These are phyloP conservation scores for Drosophila pruinosa DNA, from an alignment of 1,140 invertebrate genomes.

Conservation along the genomic window DNA sequence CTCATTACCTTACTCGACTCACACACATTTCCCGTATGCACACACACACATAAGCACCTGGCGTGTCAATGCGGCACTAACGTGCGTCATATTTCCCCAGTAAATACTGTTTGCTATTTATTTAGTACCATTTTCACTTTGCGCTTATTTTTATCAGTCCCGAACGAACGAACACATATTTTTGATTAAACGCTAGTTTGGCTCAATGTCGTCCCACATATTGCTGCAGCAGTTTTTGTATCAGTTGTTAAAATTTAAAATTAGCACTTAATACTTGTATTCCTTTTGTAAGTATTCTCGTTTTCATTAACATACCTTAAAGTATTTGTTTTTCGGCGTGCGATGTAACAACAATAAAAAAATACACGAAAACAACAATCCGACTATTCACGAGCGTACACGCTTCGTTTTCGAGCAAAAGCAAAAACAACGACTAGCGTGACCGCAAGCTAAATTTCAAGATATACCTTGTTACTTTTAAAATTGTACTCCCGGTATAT, in stretches of 20 bases:
- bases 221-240: background rate
- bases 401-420: conserved; percentile 29
- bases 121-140: conserved; percentile 46
- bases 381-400: conserved; percentile 18
- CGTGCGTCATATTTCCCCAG: conserved; percentile 43
- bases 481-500: too few relatives aligned
- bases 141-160: conserved; percentile 43
- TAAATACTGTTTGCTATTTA: conserved; percentile 40
- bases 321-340: conserved; percentile 42
- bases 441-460: too few relatives aligned
- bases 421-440: conserved; percentile 41
- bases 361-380: conserved; percentile 40
- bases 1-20: background rate
- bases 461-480: too few relatives aligned
- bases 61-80: conserved; percentile 28
- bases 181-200: conserved; percentile 17
- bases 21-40: background rate
- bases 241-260: conserved; percentile 12
- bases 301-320: conserved; percentile 46
- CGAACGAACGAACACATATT: conserved; percentile 6
- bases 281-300: conserved; percentile 1
- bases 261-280: conserved; percentile 22
- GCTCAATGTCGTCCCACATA: conserved; percentile 9
- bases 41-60: conserved; percentile 24
- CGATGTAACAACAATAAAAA: conserved; percentile 34